Base-by-base conservation (phyloP, 1,140 invertebrate species). In the Trichogramma pretiosum region DNA sequence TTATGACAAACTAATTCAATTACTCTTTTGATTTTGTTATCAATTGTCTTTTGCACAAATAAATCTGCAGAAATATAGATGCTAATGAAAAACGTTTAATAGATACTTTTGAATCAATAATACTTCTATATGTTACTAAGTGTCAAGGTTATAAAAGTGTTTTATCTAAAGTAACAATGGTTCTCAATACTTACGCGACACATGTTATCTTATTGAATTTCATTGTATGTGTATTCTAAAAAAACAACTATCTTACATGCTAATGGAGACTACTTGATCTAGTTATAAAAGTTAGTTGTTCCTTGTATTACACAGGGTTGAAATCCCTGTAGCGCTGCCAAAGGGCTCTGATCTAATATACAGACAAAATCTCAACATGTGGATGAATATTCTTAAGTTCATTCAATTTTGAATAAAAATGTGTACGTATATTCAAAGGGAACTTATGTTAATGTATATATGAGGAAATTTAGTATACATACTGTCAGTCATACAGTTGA, bases 321-420 rank as follows among this genome's bases (percentile, higher is more conserved):
- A 50, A 53, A 24, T 37, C 42, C 43, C 52, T 56, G 55, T 56
- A 64, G 56, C 50, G 60, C 59, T 63, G 64, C 62, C 63, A 65
- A 65, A 63, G 59, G 59, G 56, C 58, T 60, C 53, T 59, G 55
- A 55, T n/a, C n/a, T n/a, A n/a, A n/a, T n/a, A n/a, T n/a, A n/a
- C n/a, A n/a, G n/a, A n/a, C n/a, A n/a, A n/a, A n/a, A 58, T 54
- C 44, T 54, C 53, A 58, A 48, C 56, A 55, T 61, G 50, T 49
- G 50, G 37, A 43, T 41, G n/a, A 16, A 49, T 19, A 53, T 59
- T 39, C 51, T 52, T 43, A 48, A 51, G 53, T 57, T 52, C 42
- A 54, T 56, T 43, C 46, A 46, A 52, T 34, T 34, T 5, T n/a
- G 16, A 42, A 42, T 17, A 17, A 33, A 23, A n/a, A 24, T 40